Conservation (phyloP, 2,113 vertebrate genomes). For the Leucosticte australis region DNA sequence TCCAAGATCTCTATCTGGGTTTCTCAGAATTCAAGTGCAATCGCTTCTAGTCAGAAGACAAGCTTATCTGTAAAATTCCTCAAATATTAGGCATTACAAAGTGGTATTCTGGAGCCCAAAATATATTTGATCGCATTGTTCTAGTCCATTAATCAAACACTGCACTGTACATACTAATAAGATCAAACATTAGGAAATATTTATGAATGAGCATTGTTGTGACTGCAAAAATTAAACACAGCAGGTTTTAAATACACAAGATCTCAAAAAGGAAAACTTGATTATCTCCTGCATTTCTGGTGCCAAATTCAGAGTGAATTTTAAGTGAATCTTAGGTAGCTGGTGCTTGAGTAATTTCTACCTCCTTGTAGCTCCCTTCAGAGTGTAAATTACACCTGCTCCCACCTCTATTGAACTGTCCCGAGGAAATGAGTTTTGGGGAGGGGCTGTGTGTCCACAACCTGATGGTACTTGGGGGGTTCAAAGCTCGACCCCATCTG, state of each 20-base stretch:
- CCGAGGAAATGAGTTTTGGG: background rate
- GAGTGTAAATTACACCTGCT: background rate
- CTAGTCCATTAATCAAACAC: conserved; percentile 22
- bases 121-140: conserved; percentile 40
- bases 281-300: conserved; percentile 34
- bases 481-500: background rate
- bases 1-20: background rate
- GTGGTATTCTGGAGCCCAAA: conserved; percentile 7
- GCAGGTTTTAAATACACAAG: conserved; percentile 38
- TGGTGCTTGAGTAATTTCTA: conserved; percentile 47
- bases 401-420: background rate
- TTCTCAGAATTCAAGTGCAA: conserved; percentile 14
- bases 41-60: background rate
- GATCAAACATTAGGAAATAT: conserved; percentile 31
- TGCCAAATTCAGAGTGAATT: conserved; percentile 45
- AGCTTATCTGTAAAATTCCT: conserved; percentile 24
- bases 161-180: background rate
- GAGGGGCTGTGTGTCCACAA: background rate
- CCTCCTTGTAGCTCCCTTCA: conserved; percentile 3
- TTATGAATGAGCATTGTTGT: conserved; percentile 63
- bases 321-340: conserved; percentile 10
- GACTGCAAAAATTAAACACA: conserved; percentile 58
- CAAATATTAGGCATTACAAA: conserved; percentile 49
- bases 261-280: conserved; percentile 39
- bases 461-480: fast-evolving